Evolutionary conservation across 1,140 invertebrate species (phyloP), one percentile per base, ranked within the genome.

Genomic region (Tetranychus urticae): DNA sequence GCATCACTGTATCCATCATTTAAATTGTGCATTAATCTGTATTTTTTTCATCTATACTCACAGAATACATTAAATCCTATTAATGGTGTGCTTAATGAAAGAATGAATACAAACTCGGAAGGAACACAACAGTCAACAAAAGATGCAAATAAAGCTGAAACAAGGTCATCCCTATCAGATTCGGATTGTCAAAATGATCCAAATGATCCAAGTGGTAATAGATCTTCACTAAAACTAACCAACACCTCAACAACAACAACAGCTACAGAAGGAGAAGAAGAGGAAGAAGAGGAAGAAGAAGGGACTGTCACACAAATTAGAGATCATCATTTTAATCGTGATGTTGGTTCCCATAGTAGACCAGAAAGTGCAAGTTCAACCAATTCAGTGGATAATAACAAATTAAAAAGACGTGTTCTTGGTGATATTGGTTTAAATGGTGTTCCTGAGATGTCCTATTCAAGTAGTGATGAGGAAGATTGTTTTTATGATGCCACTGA

Each of bases 401-500:
- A 52, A 14, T 33, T 52, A 33, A 33, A 52, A 33, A 52, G 48
- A n/a, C n/a, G 31, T 8, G 5, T 52, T 5, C 48, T 56, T 52
- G 50, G 50, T 23, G 31, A 52, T 8, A 39, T 60, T n/a, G 58
- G 58, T 54, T 58, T 62, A 36, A 52, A 58, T 58, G 73, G 78
- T 37, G 83, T 91, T 45, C 89, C 88, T 34, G 86, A 86, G 68
- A 88, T 83, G 57, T 94, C 89, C 1, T 96, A 94, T 73, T 94
- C 89, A 0, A 91, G 86, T 68, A 93, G 89, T 46, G 91, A 96
- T 61, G 79, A 80, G 67, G 90, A 97, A 65, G 88, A 94, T 72
- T 96, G 88, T 73, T 94, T 81, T 71, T 63, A 56, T 52, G 90
- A 97, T 77, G 90, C 90, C 8, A 89, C 90, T 8, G 68, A 69